Evolutionary conservation across 2,113 vertebrate genomes (phyloP).

Genomic region (Galemys pyrenaicus): DNA sequence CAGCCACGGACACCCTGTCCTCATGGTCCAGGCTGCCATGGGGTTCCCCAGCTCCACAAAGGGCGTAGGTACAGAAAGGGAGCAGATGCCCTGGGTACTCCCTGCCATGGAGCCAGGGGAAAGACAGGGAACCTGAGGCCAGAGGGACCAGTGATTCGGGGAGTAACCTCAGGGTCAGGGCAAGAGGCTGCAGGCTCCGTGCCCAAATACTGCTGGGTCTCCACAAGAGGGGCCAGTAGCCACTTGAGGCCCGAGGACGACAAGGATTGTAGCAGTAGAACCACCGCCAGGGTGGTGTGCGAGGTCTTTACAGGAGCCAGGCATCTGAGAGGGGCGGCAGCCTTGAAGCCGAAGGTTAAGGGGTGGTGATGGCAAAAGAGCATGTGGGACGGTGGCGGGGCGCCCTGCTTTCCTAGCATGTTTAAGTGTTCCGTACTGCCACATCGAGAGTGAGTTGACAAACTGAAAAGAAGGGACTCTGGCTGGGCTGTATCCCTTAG

Average conservation of each 20-base stretch:
- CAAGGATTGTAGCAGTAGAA: too few relatives aligned
- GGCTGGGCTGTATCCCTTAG: background rate
- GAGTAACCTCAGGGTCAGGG: background rate
- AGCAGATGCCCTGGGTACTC: background rate
- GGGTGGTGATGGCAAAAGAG: background rate
- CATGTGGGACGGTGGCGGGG: background rate
- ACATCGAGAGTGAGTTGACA: background rate
- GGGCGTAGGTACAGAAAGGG: background rate
- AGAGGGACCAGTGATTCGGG: background rate
- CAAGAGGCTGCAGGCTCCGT: background rate
- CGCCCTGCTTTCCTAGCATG: background rate
- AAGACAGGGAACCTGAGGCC: background rate
- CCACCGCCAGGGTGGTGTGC: background rate
- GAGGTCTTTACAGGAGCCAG: background rate
- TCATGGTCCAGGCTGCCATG: background rate
- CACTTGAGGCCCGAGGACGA: background rate
- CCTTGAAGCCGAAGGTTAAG: background rate
- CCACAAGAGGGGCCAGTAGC: background rate
- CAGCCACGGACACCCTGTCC: background rate
- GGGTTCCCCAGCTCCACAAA: background rate
- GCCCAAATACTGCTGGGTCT: background rate
- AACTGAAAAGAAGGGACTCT: background rate
- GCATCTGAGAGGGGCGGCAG: background rate
- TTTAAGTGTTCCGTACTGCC: background rate
- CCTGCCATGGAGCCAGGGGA: background rate